These are phyloP conservation scores for Plebejus melissa DNA, from an alignment of 2,888 invertebrate species.

Conservation along the genomic window DNA sequence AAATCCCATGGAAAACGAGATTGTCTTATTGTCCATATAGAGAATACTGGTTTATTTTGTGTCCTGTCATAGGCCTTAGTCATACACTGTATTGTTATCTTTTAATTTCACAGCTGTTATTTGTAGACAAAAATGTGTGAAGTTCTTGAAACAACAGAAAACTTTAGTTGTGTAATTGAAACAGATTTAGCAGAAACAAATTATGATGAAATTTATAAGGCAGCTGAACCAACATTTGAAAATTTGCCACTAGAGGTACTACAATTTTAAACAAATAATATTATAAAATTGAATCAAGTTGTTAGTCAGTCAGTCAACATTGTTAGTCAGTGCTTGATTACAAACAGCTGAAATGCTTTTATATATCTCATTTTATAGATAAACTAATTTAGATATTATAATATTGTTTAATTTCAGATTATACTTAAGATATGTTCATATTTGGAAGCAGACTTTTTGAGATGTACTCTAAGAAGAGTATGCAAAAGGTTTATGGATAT, in stretches of 20 bases:
- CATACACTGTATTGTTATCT: constrained; percentile 27
- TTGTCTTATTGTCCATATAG: constrained; percentile 38
- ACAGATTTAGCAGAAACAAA: constrained; percentile 40
- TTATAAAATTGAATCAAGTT: background rate
- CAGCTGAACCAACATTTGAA: constrained; percentile 47
- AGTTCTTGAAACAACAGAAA: constrained; percentile 48
- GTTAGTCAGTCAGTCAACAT: background rate
- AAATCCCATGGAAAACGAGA: constrained; percentile 37
- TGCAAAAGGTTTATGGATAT: constrained; percentile 78
- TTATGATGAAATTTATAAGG: constrained; percentile 43
- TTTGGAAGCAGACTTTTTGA: constrained; percentile 76
- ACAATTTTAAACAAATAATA: background rate
- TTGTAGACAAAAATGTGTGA: constrained; percentile 44
- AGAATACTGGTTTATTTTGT: constrained; percentile 32
- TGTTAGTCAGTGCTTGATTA: background rate
- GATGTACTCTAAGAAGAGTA: constrained; percentile 72
- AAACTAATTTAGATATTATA: background rate
- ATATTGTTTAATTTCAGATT: constrained; percentile 54
- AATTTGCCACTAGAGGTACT: constrained; percentile 69
- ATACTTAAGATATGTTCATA: constrained; percentile 80
- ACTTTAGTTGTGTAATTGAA: constrained; percentile 51
- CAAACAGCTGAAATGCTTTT: background rate
- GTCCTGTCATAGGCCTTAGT: constrained; percentile 32
- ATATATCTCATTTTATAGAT: background rate
- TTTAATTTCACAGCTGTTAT: constrained; percentile 26